Evolutionary conservation across 2,888 invertebrate genomes (phyloP).

Genomic region (Eupithecia abbreviata): DNA sequence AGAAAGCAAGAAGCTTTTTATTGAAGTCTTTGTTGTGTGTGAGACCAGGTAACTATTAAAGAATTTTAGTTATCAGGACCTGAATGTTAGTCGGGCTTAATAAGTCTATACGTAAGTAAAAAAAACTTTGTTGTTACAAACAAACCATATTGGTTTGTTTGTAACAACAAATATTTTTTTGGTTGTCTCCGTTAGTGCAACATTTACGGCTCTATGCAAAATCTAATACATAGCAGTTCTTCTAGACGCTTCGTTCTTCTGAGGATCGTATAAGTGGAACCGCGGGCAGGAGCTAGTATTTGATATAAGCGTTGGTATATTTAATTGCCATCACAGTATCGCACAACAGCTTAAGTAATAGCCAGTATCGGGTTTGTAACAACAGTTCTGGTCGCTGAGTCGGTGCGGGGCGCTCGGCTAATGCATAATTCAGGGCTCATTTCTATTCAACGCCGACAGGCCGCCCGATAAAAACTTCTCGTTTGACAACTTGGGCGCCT

Average conservation of each 20-base stretch:
- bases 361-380: constrained; percentile 59
- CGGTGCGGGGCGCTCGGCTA: constrained; percentile 52
- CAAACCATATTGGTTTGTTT: too few species aligned
- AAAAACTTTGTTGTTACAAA: too few species aligned
- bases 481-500: constrained; percentile 82
- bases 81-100: not conserved
- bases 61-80: not conserved
- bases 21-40: not conserved
- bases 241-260: not conserved
- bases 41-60: not conserved
- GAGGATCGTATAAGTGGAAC: not conserved
- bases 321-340: constrained; percentile 5
- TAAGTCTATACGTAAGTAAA: not conserved
- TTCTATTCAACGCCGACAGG: constrained; percentile 81
- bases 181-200: too few species aligned
- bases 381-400: constrained; percentile 66
- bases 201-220: not conserved
- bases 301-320: not conserved
- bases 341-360: constrained; percentile 26
- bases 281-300: not conserved
- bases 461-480: constrained; percentile 82
- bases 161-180: too few species aligned
- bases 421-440: constrained; percentile 83
- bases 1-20: not conserved
- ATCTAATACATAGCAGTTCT: not conserved